phyloP scores from a whole-genome alignment of 2,113 vertebrate genomes.

The Aythya baeri region DNA sequence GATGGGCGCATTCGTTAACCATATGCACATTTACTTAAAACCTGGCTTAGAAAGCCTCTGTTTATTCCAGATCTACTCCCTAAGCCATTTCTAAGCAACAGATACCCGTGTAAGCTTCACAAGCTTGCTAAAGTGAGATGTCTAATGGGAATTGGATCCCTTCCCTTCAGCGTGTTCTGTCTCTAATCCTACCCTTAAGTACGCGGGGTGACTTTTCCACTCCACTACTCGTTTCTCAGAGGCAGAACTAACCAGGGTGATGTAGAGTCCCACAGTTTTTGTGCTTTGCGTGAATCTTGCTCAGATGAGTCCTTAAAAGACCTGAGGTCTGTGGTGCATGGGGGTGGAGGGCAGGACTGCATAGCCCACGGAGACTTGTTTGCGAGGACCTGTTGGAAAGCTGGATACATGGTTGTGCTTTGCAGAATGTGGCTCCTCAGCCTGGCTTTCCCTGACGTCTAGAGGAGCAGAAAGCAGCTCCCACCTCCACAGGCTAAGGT shows the following conservation, averaged over 20 bases:
- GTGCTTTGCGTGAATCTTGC: not conserved
- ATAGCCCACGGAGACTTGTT: not conserved
- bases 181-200: not conserved
- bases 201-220: not conserved
- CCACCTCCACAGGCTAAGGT: not conserved
- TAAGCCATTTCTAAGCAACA: not conserved
- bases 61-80: not conserved
- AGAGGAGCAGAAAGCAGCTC: not conserved
- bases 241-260: not conserved
- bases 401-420: not conserved
- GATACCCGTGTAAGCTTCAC: not conserved
- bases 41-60: not conserved
- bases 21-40: not conserved
- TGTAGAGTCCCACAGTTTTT: not conserved
- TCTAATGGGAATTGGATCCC: not conserved
- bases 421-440: not conserved
- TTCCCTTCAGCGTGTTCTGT: not conserved
- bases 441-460: not conserved
- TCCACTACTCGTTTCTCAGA: not conserved
- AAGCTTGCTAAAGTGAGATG: not conserved
- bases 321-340: not conserved
- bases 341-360: not conserved
- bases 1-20: not conserved
- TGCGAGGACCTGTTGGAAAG: not conserved
- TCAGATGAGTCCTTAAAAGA: not conserved